These are phyloP conservation scores for Rousettus madagascariensis DNA, from an alignment of 2,797 vertebrate species.

Conservation along the genomic window DNA sequence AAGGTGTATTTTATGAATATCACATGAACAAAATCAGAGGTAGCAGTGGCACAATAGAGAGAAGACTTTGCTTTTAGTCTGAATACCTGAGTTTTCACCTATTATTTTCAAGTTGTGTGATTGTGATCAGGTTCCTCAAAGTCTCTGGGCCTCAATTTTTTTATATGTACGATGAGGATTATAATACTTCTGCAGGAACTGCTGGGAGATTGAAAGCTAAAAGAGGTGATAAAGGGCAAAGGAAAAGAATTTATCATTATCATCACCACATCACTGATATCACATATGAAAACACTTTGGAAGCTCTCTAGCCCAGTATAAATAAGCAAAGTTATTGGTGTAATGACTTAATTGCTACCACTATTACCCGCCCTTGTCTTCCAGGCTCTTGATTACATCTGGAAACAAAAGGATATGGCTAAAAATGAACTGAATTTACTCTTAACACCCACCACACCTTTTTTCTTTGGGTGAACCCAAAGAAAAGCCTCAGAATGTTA, in stretches of 20 bases:
- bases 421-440: neutral
- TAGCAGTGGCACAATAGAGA: neutral
- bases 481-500: neutral
- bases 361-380: neutral
- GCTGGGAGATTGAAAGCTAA: neutral
- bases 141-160: neutral
- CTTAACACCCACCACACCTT: neutral
- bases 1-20: neutral
- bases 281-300: neutral
- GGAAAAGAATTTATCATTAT: neutral
- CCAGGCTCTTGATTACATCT: neutral
- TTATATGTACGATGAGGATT: neutral
- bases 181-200: neutral
- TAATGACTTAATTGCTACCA: neutral
- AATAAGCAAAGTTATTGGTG: neutral
- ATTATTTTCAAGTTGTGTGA: neutral
- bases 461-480: neutral
- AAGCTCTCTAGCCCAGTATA: neutral
- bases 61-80: neutral
- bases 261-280: neutral
- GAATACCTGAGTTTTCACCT: neutral
- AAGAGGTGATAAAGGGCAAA: neutral
- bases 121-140: neutral
- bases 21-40: neutral
- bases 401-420: neutral